Conservation (phyloP, 2,113 vertebrate genomes). For the Poeciliopsis prolifica region DNA sequence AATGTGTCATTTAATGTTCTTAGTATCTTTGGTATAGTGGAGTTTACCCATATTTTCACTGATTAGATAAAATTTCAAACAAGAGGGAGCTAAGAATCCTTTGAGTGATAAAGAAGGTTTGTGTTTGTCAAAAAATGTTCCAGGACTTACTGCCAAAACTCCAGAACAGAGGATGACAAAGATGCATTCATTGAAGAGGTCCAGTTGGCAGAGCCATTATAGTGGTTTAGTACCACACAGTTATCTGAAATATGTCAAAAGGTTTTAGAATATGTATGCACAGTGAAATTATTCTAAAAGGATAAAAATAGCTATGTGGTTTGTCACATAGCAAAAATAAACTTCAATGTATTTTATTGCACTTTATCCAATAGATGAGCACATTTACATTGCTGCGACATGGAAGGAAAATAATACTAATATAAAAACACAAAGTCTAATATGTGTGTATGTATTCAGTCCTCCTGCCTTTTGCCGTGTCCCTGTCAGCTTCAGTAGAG, state of each 20-base stretch:
- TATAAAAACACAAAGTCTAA: no score
- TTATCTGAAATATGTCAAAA: constrained; percentile 73
- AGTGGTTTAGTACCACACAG: constrained; percentile 79
- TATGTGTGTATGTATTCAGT: no score
- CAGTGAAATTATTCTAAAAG: background rate
- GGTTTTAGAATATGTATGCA: constrained; percentile 8
- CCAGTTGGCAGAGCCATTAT: constrained; percentile 69
- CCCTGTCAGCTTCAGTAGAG: no score
- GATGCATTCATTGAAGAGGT: constrained; percentile 73
- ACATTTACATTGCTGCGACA: no score
- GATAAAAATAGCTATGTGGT: background rate
- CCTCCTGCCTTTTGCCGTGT: no score
- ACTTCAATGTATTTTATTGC: no score
- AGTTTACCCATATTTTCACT: constrained; percentile 25
- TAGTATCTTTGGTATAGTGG: constrained; percentile 1
- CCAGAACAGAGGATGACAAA: constrained; percentile 82
- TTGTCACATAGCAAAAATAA: no score
- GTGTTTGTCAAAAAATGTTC: background rate
- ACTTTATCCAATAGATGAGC: no score
- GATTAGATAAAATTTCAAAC: background rate
- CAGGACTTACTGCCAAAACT: constrained; percentile 92
- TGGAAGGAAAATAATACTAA: no score
- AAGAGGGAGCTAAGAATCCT: background rate
- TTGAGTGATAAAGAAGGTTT: background rate
- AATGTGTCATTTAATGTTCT: constrained; percentile 13